Percentiles rank a stretch among this genome's conserved stretches.
Conservation (phyloP, 2,888 invertebrate species). For the Napeogenes sylphis region DNA sequence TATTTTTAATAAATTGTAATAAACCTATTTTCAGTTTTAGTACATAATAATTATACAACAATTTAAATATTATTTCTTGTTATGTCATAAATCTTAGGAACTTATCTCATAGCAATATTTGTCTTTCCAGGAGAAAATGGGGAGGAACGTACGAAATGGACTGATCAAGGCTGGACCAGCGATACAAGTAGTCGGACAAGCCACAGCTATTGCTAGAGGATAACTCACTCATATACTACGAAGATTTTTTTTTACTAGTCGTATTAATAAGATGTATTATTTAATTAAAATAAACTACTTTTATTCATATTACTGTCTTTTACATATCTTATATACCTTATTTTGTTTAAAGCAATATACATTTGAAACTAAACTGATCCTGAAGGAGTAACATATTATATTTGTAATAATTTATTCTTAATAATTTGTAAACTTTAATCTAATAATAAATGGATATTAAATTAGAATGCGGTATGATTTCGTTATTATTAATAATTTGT, state of each 20-base stretch:
- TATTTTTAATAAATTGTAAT: too few species aligned
- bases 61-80: too few species aligned
- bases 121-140: conserved; percentile 45
- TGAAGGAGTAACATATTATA: too few species aligned
- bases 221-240: conserved; percentile 26
- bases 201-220: conserved; percentile 38
- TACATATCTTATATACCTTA: background rate
- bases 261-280: conserved; percentile 9
- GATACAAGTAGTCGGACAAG: conserved; percentile 43
- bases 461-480: too few species aligned
- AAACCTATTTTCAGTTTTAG: too few species aligned
- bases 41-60: too few species aligned
- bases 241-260: conserved; percentile 6
- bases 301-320: background rate
- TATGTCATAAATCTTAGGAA: background rate
- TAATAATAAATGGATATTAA: too few species aligned
- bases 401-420: too few species aligned
- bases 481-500: too few species aligned
- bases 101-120: conserved; percentile 9
- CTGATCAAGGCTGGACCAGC: conserved; percentile 52
- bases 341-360: too few species aligned
- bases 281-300: conserved; percentile 6
- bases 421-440: too few species aligned
- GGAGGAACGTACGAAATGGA: conserved; percentile 45
- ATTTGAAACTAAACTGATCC: too few species aligned